Evolutionary conservation across 2,888 invertebrate genomes (phyloP).

Genomic region (Drosophila limbata): DNA sequence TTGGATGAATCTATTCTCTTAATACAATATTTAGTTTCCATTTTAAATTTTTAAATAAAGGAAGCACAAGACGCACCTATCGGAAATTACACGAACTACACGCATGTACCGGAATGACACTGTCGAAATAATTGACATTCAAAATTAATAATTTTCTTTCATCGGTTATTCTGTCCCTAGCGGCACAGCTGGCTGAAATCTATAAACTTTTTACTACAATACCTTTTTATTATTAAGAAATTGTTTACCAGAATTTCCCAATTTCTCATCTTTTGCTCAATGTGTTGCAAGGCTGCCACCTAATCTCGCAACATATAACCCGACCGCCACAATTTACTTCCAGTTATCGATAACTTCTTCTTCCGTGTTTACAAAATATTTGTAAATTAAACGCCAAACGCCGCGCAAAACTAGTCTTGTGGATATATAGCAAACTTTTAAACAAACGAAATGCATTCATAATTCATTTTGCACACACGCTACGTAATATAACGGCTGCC

Average conservation of each 20-base stretch:
- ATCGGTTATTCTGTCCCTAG: not conserved
- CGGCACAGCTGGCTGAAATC: not conserved
- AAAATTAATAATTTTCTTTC: not conserved
- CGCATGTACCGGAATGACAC: not conserved
- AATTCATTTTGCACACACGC: constrained; percentile 22
- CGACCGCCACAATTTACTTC: constrained; percentile 34
- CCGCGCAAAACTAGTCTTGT: constrained; percentile 28
- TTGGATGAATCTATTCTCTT: not conserved
- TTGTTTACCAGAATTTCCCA: not conserved
- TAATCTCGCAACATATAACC: not conserved
- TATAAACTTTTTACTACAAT: not conserved
- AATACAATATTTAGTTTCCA: not conserved
- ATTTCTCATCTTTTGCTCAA: not conserved
- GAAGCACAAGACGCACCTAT: not conserved
- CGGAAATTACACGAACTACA: not conserved
- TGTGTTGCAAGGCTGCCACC: constrained; percentile 37
- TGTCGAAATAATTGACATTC: not conserved
- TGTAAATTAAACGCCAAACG: constrained; percentile 16
- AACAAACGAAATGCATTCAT: constrained; percentile 59
- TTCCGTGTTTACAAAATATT: constrained; percentile 38
- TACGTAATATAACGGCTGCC: constrained; percentile 37
- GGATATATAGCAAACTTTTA: constrained; percentile 23
- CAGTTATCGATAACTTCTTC: constrained; percentile 10
- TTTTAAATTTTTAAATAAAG: not conserved
- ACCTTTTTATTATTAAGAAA: not conserved